Conservation (phyloP, 2,113 vertebrate species). For the Acinonyx jubatus region DNA sequence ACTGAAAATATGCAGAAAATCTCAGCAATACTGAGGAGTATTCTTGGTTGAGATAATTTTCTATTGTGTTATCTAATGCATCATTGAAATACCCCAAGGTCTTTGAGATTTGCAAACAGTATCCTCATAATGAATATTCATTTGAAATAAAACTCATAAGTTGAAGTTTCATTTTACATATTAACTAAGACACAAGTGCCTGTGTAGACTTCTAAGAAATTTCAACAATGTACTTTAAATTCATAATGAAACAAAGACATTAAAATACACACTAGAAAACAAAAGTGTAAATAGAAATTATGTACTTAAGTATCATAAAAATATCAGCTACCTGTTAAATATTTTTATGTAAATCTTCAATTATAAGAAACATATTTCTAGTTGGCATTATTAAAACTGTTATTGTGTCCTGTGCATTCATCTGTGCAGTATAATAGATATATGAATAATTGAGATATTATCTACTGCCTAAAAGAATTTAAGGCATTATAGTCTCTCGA, state of each 20-base stretch:
- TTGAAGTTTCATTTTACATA: neutral
- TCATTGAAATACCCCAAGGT: neutral
- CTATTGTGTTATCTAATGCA: neutral
- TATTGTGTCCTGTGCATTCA: neutral
- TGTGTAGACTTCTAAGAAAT: neutral
- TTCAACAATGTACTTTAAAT: neutral
- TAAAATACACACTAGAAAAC: neutral
- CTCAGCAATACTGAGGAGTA: neutral
- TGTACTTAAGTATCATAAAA: neutral
- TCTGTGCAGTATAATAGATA: neutral
- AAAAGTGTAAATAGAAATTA: neutral
- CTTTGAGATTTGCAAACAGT: neutral
- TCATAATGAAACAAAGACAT: neutral
- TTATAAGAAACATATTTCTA: neutral
- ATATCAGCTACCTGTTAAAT: neutral
- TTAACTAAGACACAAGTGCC: neutral
- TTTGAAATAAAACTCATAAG: neutral
- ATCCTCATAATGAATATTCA: neutral
- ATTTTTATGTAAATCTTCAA: neutral
- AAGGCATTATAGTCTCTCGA: neutral
- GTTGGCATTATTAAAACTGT: constrained; percentile 39
- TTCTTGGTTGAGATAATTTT: neutral
- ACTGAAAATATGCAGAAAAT: neutral
- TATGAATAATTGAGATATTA: constrained; percentile 53
- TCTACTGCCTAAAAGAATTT: constrained; percentile 22